A percentile compares a stretch with the other conserved stretches of the same genome.
Conservation (phyloP, 2,113 vertebrate genomes). For the Argyrosomus japonicus region DNA sequence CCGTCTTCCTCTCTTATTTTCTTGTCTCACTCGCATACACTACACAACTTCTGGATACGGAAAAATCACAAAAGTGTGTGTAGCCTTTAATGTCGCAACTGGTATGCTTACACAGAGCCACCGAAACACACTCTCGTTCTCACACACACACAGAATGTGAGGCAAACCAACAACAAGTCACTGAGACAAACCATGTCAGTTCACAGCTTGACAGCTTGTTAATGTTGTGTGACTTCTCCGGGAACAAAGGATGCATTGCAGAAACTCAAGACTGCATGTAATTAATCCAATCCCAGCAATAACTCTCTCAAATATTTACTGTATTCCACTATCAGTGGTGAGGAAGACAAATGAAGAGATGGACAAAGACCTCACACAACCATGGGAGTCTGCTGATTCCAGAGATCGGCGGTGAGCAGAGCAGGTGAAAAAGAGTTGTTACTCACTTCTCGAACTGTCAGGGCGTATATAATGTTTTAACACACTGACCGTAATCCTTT, state of each 20-base stretch:
- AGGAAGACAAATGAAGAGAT: constrained; percentile 61
- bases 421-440: constrained; percentile 70
- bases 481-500: constrained; percentile 49
- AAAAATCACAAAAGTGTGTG: constrained; percentile 7
- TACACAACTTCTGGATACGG: constrained; percentile 13
- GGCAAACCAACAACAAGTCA: constrained; percentile 47
- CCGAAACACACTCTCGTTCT: constrained; percentile 6
- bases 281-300: constrained; percentile 73
- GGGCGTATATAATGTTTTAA: constrained; percentile 65
- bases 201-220: constrained; percentile 75
- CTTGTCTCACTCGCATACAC: not conserved
- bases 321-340: constrained; percentile 50
- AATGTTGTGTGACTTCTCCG: constrained; percentile 74
- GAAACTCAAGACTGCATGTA: constrained; percentile 67
- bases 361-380: constrained; percentile 66
- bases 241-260: constrained; percentile 69
- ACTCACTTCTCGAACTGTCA: constrained; percentile 36
- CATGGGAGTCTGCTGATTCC: constrained; percentile 35
- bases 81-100: constrained; percentile 7
- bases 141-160: not conserved
- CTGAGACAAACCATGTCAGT: constrained; percentile 68
- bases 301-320: constrained; percentile 77
- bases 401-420: constrained; percentile 3
- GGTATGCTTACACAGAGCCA: constrained; percentile 13
- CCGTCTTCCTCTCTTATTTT: constrained; percentile 5